Conservation (phyloP, 2,797 vertebrate genomes). For the Lepilemur septentrionalis region DNA sequence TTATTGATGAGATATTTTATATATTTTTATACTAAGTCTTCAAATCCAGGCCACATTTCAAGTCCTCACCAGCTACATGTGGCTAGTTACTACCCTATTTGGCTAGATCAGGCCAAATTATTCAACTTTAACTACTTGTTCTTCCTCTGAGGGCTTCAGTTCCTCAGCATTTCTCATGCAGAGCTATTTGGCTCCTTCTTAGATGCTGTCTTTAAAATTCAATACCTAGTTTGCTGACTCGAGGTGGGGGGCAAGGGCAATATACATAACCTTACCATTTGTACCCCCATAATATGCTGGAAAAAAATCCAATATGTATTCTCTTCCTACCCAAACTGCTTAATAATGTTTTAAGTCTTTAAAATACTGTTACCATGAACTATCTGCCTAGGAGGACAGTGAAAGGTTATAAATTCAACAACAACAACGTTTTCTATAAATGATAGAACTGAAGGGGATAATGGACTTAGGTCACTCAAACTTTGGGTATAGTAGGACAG, state of each 20-base stretch:
- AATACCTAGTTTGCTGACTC: not conserved
- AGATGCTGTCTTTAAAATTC: not conserved
- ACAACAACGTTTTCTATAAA: not conserved
- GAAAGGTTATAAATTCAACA: slow-evolving; percentile 14
- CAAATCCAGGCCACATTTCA: not conserved
- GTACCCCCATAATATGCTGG: too few relatives aligned
- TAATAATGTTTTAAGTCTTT: not conserved
- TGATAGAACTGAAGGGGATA: not conserved
- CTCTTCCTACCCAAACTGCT: not conserved
- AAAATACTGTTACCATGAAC: not conserved
- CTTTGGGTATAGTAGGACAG: not conserved
- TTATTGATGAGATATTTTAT: not conserved
- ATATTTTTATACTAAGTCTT: not conserved
- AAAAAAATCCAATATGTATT: not conserved
- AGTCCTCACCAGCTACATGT: not conserved
- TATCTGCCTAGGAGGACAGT: not conserved
- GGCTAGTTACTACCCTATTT: not conserved
- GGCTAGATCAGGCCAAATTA: not conserved
- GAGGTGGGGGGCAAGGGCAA: too few relatives aligned
- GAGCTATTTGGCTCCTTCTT: not conserved
- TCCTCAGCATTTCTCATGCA: not conserved
- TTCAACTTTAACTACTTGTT: not conserved
- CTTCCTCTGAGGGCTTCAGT: not conserved
- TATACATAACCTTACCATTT: too few relatives aligned
- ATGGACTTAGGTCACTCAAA: not conserved